phyloP scores from a whole-genome alignment of 2,888 invertebrate species.

The Acanthosepion pharaonis region DNA sequence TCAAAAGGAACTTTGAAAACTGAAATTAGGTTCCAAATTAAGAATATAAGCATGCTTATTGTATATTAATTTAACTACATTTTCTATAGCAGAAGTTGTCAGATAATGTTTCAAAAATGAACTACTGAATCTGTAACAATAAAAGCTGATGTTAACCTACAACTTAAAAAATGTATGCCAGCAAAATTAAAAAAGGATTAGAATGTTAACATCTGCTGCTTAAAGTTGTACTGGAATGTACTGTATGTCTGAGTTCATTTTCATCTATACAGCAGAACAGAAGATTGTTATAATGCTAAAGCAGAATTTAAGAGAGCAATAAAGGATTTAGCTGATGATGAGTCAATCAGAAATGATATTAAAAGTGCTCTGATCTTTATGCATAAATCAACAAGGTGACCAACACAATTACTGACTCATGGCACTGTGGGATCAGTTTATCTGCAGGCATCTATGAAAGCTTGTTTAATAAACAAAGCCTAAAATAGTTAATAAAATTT shows the following conservation, averaged over 20 bases:
- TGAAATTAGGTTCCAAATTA: neutral
- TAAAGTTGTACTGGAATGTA: neutral
- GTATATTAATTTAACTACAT: neutral
- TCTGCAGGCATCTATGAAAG: neutral
- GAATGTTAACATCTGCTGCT: neutral
- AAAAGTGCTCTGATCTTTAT: neutral
- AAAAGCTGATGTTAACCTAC: neutral
- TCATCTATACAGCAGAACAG: neutral
- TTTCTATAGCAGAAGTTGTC: no score
- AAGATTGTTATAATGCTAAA: neutral
- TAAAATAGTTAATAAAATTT: neutral
- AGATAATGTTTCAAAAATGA: neutral
- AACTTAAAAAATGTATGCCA: neutral
- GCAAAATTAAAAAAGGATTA: neutral
- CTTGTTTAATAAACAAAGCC: neutral
- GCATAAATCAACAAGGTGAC: constrained; percentile 7
- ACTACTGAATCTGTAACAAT: neutral
- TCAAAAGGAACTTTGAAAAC: neutral
- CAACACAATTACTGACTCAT: neutral
- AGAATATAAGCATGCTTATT: neutral
- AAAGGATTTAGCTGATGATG: neutral
- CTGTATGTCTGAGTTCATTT: neutral
- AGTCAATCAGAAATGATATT: constrained; percentile 33
- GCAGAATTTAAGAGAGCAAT: neutral
- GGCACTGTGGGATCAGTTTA: neutral